phyloP scores from a whole-genome alignment of 2,113 vertebrate genomes.

The Prietella phreatophila region DNA sequence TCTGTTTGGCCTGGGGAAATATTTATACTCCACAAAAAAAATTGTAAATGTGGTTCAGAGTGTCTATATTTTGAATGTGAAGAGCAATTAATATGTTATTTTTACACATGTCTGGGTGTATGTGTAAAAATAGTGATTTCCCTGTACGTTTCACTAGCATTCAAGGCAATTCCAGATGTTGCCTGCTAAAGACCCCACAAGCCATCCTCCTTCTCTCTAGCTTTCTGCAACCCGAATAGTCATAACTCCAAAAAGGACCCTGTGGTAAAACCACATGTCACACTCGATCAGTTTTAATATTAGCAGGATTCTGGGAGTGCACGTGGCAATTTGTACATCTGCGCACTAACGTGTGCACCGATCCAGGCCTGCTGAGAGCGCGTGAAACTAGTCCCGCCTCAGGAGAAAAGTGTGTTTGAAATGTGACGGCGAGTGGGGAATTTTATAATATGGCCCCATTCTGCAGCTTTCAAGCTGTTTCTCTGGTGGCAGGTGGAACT shows the following conservation, averaged over 20 bases:
- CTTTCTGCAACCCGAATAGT: constrained; percentile 69
- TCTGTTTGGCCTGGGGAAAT: neutral
- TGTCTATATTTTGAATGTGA: neutral
- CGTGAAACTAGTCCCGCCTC: constrained; percentile 12
- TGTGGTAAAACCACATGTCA: constrained; percentile 80
- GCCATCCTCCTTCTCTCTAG: constrained; percentile 68
- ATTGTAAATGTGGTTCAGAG: neutral
- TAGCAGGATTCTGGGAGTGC: constrained; percentile 56
- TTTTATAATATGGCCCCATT: constrained; percentile 27
- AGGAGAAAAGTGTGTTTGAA: constrained; percentile 30
- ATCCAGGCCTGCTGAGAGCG: constrained; percentile 25
- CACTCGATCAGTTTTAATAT: constrained; percentile 68
- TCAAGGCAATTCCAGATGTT: constrained; percentile 73
- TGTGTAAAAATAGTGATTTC: constrained; percentile 45
- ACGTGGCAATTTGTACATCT: constrained; percentile 63
- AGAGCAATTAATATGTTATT: neutral
- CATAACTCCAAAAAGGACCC: constrained; percentile 75
- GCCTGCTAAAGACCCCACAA: constrained; percentile 65
- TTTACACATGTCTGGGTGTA: neutral
- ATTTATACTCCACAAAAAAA: neutral
- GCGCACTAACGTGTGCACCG: constrained; percentile 36
- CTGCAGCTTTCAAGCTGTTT: constrained; percentile 25
- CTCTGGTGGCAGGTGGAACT: constrained; percentile 23
- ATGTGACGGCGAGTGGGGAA: neutral
- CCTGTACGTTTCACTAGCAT: constrained; percentile 46